Evolutionary conservation across 2,113 vertebrate genomes (phyloP).

Genomic region (mouse (Mus musculus)): GRCm39 chr2:112077001-112077500

Average conservation of each 20-base stretch:
- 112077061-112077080: slow-evolving; percentile 83
- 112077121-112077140: slow-evolving; percentile 43
- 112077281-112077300: slow-evolving; percentile 60
- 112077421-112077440: slow-evolving; percentile 82
- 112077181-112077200: slow-evolving; percentile 72
- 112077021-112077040: neutral
- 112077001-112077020: neutral
- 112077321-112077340: slow-evolving; percentile 71
- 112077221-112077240: slow-evolving; percentile 78
- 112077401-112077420: slow-evolving; percentile 85
- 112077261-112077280: slow-evolving; percentile 62
- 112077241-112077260: slow-evolving; percentile 36
- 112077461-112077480: slow-evolving; percentile 20
- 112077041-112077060: slow-evolving; percentile 65
- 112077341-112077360: slow-evolving; percentile 50
- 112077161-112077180: slow-evolving; percentile 56
- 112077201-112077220: slow-evolving; percentile 69
- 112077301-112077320: slow-evolving; percentile 62
- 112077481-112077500: slow-evolving; percentile 22
- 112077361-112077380: slow-evolving; percentile 75
- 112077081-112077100: slow-evolving; percentile 78
- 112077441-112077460: slow-evolving; percentile 52
- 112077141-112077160: slow-evolving; percentile 40
- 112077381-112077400: slow-evolving; percentile 78
- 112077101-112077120: slow-evolving; percentile 83